Evolutionary conservation across 2,888 invertebrate species (phyloP).

Genomic region (Apomyelois bistriatella): DNA sequence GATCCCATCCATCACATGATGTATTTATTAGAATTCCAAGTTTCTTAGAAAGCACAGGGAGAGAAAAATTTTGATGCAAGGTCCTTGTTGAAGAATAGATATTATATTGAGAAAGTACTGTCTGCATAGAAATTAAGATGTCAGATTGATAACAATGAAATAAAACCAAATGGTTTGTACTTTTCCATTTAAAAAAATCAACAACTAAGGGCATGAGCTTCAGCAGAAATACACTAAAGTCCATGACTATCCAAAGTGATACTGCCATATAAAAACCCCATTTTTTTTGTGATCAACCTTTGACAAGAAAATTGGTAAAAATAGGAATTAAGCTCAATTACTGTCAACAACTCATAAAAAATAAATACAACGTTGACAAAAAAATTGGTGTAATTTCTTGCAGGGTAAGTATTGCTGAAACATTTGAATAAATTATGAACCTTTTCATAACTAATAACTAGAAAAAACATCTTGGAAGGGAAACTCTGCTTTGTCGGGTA

Average conservation of each 20-base stretch:
- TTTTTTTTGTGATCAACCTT: slow-evolving; percentile 25
- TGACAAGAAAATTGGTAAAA: slow-evolving; percentile 46
- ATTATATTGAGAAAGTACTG: slow-evolving; percentile 35
- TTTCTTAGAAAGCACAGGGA: slow-evolving; percentile 27
- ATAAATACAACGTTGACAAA: slow-evolving; percentile 17
- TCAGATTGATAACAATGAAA: slow-evolving; percentile 41
- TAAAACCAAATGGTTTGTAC: slow-evolving; percentile 42
- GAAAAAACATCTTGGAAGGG: slow-evolving; percentile 89
- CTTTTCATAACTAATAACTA: slow-evolving; percentile 27
- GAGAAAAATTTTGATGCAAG: slow-evolving; percentile 19
- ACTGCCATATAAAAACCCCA: slow-evolving; percentile 19
- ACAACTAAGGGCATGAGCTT: slow-evolving; percentile 30
- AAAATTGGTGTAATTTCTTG: slow-evolving; percentile 16
- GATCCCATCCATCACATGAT: slow-evolving; percentile 47
- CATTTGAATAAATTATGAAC: slow-evolving; percentile 31
- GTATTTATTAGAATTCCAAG: slow-evolving; percentile 50
- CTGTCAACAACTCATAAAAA: slow-evolving; percentile 44
- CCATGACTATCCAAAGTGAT: slow-evolving; percentile 23
- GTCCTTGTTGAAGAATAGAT: slow-evolving; percentile 29
- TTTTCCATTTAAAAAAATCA: slow-evolving; percentile 51
- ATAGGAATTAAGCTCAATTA: slow-evolving; percentile 33
- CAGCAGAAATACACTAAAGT: slow-evolving; percentile 21
- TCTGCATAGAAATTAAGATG: slow-evolving; percentile 32
- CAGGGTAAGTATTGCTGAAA: slow-evolving; percentile 15
- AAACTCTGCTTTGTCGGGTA: slow-evolving; percentile 87